Base-by-base conservation (phyloP, 2,113 vertebrate genomes). In the Mormyrus lacerda region DNA sequence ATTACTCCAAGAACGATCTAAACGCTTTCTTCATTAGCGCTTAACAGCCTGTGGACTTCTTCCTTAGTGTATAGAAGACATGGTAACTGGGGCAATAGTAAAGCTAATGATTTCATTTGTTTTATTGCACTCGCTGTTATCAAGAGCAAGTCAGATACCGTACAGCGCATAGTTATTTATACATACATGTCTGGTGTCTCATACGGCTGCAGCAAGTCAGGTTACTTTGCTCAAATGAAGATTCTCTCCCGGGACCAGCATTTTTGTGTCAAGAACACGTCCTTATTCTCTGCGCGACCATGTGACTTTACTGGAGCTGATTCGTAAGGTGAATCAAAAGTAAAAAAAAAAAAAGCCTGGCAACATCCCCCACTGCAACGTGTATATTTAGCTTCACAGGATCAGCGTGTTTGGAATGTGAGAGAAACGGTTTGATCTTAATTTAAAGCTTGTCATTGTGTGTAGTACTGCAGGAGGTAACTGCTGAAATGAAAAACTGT, bases 391-490 rank as follows among this genome's bases (percentile, higher is more conserved):
- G 21, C 87, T 27, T 88, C 87, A 76, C 61, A 31, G 58, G 8
- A n/a, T 69, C 42, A 47, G 87, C 17, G 35, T 87, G 39, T 73
- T 69, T n/a, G 48, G 21, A 73, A 88, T 90, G 51, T 89, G 89
- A 85, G 90, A 91, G 76, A 89, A 91, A 91, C 91, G 48, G 53
- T 83, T 90, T 86, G 90, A 91, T 90, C 92, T 89, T 91, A 82
- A 93, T 93, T 91, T 93, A 93, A 93, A 93, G 92, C 87, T 61
- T 89, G 85, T 86, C 90, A 94, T 92, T 93, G 92, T 91, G 91
- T 24, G 76, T 76, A 87, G 73, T 89, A 93, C 91, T 90, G 76
- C 90, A 92, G 87, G 69, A 92, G 90, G 91, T 88, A 91, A 31
- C 24, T 85, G 44, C 45, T 85, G 44, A 27, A 48, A 45, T 85